Evolutionary conservation across 2,888 invertebrate genomes (phyloP).

Genomic region (Bellardia bayeri): DNA sequence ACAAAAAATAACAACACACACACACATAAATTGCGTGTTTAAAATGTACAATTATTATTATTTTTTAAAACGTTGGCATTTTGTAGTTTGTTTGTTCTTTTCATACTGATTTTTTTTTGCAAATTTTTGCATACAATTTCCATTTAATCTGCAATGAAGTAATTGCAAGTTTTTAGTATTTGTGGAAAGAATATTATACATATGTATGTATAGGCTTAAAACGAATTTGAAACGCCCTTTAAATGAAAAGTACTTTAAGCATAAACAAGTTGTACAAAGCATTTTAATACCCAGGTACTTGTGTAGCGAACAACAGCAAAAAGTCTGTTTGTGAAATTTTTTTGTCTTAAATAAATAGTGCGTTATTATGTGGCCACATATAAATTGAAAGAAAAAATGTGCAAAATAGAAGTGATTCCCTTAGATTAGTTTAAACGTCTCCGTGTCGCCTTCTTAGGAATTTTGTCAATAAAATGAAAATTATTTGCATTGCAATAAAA

Average conservation of each 20-base stretch:
- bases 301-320: no score
- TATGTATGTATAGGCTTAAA: no score
- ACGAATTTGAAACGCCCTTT: neutral
- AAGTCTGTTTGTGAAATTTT: constrained; percentile 16
- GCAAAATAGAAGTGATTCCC: constrained; percentile 32
- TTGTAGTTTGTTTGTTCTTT: constrained; percentile 32
- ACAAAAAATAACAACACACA: constrained; percentile 12
- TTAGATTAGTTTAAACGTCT: constrained; percentile 69
- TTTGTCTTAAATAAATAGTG: constrained; percentile 39
- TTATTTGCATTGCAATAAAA: constrained; percentile 56
- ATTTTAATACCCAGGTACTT: neutral
- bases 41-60: constrained; percentile 72
- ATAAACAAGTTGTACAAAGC: no score
- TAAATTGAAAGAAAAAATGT: neutral
- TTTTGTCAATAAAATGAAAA: constrained; percentile 53
- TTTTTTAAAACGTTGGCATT: constrained; percentile 48
- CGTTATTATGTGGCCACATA: constrained; percentile 47
- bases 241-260: neutral
- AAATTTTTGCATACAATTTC: constrained; percentile 61
- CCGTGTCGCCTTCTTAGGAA: constrained; percentile 73
- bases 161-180: constrained; percentile 39
- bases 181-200: neutral
- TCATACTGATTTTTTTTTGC: constrained; percentile 52
- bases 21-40: constrained; percentile 74
- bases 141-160: constrained; percentile 54